Evolutionary conservation across 1,140 invertebrate species (phyloP), one percentile per base, ranked within the genome.

Genomic region (Belonocnema kinseyi): DNA sequence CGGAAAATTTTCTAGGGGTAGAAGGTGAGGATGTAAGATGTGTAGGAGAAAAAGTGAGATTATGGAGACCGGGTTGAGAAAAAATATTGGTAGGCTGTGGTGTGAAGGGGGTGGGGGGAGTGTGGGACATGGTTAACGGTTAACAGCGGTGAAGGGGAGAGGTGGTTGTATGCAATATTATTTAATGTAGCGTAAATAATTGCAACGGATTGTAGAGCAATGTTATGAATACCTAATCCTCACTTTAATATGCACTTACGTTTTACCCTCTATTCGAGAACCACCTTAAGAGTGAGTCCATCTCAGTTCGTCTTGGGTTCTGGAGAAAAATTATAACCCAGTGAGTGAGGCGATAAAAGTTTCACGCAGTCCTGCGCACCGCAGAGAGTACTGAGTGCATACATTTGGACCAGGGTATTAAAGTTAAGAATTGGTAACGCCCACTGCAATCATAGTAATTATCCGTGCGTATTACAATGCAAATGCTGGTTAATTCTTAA

Each of bases 401-500:
- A 58, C 76, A 81, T 82, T 83, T 81, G 75, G 77, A 79, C 74
- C 74, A 82, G 80, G 77, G 79, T 83, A 81, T 87, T 87, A 86
- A 86, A 82, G 77, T 82, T 84, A 84, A 85, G 78, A 78, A 87
- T 85, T 78, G 81, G 80, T 79, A 82, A 87, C 83, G 85, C 83
- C 83, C 81, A 83, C 77, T 73, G 77, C 83, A 79, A 88, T 88
- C 86, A 87, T 86, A 87, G 80, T 84, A 78, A 87, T 87, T 87
- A 86, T 77, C 72, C 56, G 73, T 74, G 77, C 83, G 82, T 82
- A 85, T 88, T 86, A 87, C 85, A 86, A 87, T 88, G 86, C 86
- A 88, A 87, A 85, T 87, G 82, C 61, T 66, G 61, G 61, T 66
- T 66, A 66, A 66, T 66, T 66, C 61, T 66, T 66, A 66, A 66